phyloP scores from a whole-genome alignment of 2,797 vertebrate genomes.

The Liasis olivaceus region DNA sequence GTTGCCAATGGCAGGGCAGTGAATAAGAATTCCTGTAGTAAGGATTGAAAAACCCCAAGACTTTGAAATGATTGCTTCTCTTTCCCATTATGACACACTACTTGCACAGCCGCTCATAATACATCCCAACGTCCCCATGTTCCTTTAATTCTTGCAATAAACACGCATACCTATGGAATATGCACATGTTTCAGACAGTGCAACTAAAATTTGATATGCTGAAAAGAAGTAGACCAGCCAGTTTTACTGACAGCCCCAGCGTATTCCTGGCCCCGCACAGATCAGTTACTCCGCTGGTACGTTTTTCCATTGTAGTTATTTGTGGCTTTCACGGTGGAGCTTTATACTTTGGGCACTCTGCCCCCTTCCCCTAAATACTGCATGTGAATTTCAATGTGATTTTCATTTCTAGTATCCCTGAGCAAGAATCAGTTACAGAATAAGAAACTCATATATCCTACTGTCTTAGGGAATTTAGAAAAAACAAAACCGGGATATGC shows the following conservation, averaged over 20 bases:
- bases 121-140: not conserved
- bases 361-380: not conserved
- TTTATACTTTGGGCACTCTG: not conserved
- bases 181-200: not conserved
- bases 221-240: not conserved
- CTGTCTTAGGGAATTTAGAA: not conserved
- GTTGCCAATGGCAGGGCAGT: not conserved
- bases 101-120: not conserved
- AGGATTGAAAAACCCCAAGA: not conserved
- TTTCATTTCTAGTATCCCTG: not conserved
- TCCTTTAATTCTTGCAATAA: not conserved
- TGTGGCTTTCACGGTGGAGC: not conserved
- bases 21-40: not conserved
- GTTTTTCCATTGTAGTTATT: not conserved
- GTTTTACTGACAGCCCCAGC: not conserved
- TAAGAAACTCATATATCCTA: not conserved
- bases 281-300: not conserved
- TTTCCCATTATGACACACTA: not conserved
- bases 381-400: not conserved
- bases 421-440: not conserved
- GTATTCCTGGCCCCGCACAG: not conserved
- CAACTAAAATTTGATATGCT: not conserved
- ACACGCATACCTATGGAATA: not conserved
- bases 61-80: not conserved
- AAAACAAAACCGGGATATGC: not conserved